Evolutionary conservation across 1,140 invertebrate species (phyloP).

Genomic region (Copidosoma floridanum): DNA sequence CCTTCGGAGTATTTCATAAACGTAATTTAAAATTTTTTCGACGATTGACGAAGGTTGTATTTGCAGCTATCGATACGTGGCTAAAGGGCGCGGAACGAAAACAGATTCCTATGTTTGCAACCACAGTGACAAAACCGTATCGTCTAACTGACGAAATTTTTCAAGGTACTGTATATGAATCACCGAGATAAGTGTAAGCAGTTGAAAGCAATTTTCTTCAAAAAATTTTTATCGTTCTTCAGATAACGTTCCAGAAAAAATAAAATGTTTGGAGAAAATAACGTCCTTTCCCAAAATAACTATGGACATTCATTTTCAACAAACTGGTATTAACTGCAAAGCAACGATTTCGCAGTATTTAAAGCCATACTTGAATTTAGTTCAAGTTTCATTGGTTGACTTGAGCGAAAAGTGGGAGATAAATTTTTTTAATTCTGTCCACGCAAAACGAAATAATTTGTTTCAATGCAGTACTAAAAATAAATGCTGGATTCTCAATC

Average conservation of each 20-base stretch:
- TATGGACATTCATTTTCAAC: slow-evolving; percentile 35
- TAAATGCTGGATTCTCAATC: slow-evolving; percentile 41
- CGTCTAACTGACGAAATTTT: slow-evolving; percentile 39
- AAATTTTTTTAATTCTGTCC: slow-evolving; percentile 37
- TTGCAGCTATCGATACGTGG: slow-evolving; percentile 40
- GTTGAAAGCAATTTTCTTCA: background rate
- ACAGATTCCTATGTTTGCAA: slow-evolving; percentile 48
- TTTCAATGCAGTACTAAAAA: slow-evolving; percentile 31
- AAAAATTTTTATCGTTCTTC: slow-evolving; percentile 13
- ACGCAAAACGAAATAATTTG: slow-evolving; percentile 37
- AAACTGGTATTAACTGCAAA: slow-evolving; percentile 31
- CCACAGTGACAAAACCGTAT: slow-evolving; percentile 42
- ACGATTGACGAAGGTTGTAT: background rate
- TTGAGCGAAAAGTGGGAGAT: slow-evolving; percentile 30
- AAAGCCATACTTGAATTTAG: slow-evolving; percentile 39
- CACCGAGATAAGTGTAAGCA: background rate
- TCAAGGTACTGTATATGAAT: slow-evolving; percentile 30
- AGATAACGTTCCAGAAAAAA: slow-evolving; percentile 24
- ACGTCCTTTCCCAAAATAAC: slow-evolving; percentile 32
- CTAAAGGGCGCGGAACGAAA: slow-evolving; percentile 42
- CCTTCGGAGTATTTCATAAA: too few species aligned
- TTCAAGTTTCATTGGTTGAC: slow-evolving; percentile 30
- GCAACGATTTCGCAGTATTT: slow-evolving; percentile 30
- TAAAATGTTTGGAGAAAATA: slow-evolving; percentile 31
- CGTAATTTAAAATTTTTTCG: too few species aligned